Conservation (phyloP, 2,888 invertebrate species). For the Chymomyza fuscimana region DNA sequence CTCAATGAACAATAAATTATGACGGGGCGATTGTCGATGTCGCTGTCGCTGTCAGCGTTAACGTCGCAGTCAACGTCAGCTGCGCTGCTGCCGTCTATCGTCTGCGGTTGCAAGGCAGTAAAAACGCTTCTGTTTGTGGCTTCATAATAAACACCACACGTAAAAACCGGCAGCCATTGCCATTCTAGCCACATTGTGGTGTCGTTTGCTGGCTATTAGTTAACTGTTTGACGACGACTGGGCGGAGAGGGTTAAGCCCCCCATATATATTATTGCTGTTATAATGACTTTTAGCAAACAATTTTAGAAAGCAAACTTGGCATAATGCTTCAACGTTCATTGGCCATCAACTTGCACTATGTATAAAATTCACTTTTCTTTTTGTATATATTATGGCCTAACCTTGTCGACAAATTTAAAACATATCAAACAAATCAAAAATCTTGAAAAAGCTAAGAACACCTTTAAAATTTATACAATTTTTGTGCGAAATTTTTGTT, state of each 20-base stretch:
- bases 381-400: slow-evolving; percentile 7
- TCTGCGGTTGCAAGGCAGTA: slow-evolving; percentile 41
- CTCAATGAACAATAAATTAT: slow-evolving; percentile 5
- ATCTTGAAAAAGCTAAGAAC: slow-evolving; percentile 33
- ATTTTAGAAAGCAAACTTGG: slow-evolving; percentile 11
- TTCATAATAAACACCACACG: slow-evolving; percentile 42
- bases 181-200: not conserved
- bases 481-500: slow-evolving; percentile 21
- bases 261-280: slow-evolving; percentile 29
- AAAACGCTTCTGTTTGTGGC: slow-evolving; percentile 59
- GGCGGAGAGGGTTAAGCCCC: slow-evolving; percentile 10
- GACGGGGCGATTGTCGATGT: not conserved
- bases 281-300: slow-evolving; percentile 27
- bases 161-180: slow-evolving; percentile 34
- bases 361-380: not conserved
- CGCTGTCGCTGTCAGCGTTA: not conserved
- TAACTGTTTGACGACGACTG: not conserved
- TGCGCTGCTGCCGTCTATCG: not conserved
- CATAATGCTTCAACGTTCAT: not conserved
- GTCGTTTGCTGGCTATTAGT: not conserved
- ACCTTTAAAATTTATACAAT: slow-evolving; percentile 31
- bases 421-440: slow-evolving; percentile 64
- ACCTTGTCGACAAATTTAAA: slow-evolving; percentile 59
- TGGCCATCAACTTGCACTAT: not conserved
- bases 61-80: not conserved